phyloP scores from a whole-genome alignment of 2,888 invertebrate genomes.

The Ophion obscuratus region DNA sequence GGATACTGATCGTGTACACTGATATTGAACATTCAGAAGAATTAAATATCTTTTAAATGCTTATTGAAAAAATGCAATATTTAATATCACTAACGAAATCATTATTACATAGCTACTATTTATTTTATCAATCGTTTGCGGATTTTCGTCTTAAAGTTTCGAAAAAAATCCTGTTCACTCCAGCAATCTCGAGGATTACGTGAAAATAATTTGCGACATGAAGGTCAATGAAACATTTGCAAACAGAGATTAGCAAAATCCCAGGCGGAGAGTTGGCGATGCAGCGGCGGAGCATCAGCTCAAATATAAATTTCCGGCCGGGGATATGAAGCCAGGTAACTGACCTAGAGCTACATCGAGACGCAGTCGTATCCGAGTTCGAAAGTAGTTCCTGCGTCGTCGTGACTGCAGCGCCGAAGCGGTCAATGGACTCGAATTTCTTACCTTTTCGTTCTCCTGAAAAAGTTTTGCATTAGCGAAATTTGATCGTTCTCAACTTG shows the following conservation, averaged over 20 bases:
- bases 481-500: neutral
- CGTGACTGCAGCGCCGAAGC: slow-evolving; percentile 55
- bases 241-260: neutral
- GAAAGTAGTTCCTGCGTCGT: slow-evolving; percentile 59
- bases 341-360: slow-evolving; percentile 73
- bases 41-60: too few relatives aligned
- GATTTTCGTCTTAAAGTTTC: too few relatives aligned
- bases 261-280: slow-evolving; percentile 12
- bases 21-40: too few relatives aligned
- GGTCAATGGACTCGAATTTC: slow-evolving; percentile 72
- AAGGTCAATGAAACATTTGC: neutral
- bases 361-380: slow-evolving; percentile 59
- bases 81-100: too few relatives aligned
- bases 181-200: neutral
- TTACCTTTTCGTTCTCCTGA: slow-evolving; percentile 40
- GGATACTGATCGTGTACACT: too few relatives aligned
- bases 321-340: slow-evolving; percentile 71
- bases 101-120: too few relatives aligned
- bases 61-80: too few relatives aligned
- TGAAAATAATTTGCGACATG: neutral
- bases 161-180: too few relatives aligned
- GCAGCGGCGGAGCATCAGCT: slow-evolving; percentile 45
- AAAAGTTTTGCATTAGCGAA: neutral
- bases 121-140: too few relatives aligned
- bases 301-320: slow-evolving; percentile 47